Evolutionary conservation across 2,797 vertebrate genomes (phyloP).

Genomic region (Ammospiza maritima): DNA sequence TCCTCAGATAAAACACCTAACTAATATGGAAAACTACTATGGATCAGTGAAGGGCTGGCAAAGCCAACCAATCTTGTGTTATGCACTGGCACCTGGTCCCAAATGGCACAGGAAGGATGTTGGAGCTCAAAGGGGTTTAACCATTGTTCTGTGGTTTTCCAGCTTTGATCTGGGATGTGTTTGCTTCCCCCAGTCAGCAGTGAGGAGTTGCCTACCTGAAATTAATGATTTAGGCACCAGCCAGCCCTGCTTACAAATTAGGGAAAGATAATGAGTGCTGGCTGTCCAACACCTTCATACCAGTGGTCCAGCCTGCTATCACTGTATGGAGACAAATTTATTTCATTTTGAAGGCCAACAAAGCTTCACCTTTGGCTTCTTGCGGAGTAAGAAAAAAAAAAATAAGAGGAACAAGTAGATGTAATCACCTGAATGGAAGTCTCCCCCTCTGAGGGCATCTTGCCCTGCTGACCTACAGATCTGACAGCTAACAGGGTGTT

Average conservation of each 20-base stretch:
- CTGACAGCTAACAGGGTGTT: neutral
- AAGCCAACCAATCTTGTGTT: neutral
- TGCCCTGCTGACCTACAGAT: neutral
- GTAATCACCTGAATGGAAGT: neutral
- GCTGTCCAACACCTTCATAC: neutral
- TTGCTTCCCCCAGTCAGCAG: neutral
- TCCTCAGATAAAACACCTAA: neutral
- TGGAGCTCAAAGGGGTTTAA: neutral
- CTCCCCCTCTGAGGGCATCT: neutral
- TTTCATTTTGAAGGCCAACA: neutral
- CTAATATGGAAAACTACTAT: neutral
- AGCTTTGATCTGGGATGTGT: neutral
- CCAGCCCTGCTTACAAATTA: neutral
- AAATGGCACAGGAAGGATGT: neutral
- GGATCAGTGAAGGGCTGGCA: neutral
- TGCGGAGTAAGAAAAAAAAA: neutral
- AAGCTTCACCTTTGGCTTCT: neutral
- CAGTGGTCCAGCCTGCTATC: neutral
- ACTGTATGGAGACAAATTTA: neutral
- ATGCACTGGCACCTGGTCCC: neutral
- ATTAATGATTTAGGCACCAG: neutral
- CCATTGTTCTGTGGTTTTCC: neutral
- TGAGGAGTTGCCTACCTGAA: neutral
- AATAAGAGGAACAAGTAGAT: neutral
- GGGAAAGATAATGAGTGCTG: neutral